A percentile compares a stretch with the other conserved stretches of the same genome.
These are phyloP conservation scores for Labeo calbasu DNA, from an alignment of 2,797 vertebrate species.

Conservation along the genomic window DNA sequence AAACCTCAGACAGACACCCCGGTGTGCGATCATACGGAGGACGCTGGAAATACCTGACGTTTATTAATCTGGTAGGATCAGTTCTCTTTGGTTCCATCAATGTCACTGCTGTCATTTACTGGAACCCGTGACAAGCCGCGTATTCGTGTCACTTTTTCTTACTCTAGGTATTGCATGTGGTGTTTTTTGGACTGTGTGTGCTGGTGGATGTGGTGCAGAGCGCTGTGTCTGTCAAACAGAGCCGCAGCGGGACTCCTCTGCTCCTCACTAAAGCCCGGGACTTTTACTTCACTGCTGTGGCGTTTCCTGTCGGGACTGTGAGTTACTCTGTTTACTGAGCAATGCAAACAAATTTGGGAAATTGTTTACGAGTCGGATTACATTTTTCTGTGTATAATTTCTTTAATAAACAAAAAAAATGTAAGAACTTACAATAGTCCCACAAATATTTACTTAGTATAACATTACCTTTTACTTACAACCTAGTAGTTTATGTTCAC, in stretches of 20 bases:
- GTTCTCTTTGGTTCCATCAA: not conserved
- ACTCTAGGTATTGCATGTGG: slow-evolving; percentile 60
- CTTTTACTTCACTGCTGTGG: slow-evolving; percentile 57
- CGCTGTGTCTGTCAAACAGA: slow-evolving; percentile 42
- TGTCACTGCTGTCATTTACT: not conserved
- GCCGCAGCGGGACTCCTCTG: slow-evolving; percentile 17
- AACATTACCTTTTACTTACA: no score
- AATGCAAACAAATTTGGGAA: no score
- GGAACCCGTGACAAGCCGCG: not conserved
- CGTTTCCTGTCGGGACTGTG: slow-evolving; percentile 67
- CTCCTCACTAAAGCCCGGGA: slow-evolving; percentile 56
- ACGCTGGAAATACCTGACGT: slow-evolving; percentile 79
- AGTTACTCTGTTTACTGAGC: slow-evolving; percentile 30
- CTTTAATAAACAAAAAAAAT: not conserved
- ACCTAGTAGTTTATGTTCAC: no score
- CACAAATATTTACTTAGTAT: no score
- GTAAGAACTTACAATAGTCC: no score
- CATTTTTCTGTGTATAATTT: not conserved
- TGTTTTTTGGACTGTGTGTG: slow-evolving; percentile 63
- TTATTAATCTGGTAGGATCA: slow-evolving; percentile 71
- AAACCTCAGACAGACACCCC: slow-evolving; percentile 49
- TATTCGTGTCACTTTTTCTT: not conserved
- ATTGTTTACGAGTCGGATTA: no score
- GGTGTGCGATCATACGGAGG: slow-evolving; percentile 69
- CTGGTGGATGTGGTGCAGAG: slow-evolving; percentile 55